Evolutionary conservation across 37 sponge, comb jelly and placozoan genomes (phyloP).

Genomic region (Aplysina aerophoba): DNA sequence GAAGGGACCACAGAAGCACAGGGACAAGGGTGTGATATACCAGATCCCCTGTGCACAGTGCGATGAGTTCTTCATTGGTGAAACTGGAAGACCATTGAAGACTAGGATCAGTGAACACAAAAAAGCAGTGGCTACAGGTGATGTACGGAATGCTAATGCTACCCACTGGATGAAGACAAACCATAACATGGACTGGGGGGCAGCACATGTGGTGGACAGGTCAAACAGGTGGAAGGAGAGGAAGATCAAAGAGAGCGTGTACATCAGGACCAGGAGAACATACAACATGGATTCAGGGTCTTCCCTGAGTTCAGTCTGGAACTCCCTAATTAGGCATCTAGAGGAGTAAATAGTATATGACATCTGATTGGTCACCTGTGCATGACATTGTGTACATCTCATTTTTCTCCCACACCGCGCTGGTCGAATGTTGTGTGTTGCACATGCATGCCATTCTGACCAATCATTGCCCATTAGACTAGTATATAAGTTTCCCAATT

Average conservation of each 20-base stretch:
- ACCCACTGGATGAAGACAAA: not conserved
- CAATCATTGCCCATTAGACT: no score
- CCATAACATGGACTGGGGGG: constrained; percentile 9
- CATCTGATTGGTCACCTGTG: no score
- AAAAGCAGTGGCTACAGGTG: constrained; percentile 12
- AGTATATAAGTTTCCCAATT: no score
- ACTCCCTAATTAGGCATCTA: constrained; percentile 10
- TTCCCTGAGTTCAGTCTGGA: constrained; percentile 24
- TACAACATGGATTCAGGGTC: constrained; percentile 38
- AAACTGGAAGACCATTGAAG: constrained; percentile 48
- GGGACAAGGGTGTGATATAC: constrained; percentile 13
- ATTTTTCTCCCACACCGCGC: no score
- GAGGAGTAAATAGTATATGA: no score
- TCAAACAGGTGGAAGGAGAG: constrained; percentile 5
- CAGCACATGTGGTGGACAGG: not conserved
- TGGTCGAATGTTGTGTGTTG: no score
- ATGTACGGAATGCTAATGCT: constrained; percentile 37
- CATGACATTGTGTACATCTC: no score
- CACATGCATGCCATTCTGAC: no score
- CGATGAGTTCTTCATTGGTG: constrained; percentile 26
- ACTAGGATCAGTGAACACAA: constrained; percentile 31
- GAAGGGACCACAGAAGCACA: no score
- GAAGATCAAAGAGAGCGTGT: constrained; percentile 36
- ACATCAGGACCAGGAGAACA: constrained; percentile 26
- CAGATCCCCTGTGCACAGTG: constrained; percentile 17